phyloP scores from a whole-genome alignment of 2,797 vertebrate genomes.

The Phrynocephalus guinanensis region DNA sequence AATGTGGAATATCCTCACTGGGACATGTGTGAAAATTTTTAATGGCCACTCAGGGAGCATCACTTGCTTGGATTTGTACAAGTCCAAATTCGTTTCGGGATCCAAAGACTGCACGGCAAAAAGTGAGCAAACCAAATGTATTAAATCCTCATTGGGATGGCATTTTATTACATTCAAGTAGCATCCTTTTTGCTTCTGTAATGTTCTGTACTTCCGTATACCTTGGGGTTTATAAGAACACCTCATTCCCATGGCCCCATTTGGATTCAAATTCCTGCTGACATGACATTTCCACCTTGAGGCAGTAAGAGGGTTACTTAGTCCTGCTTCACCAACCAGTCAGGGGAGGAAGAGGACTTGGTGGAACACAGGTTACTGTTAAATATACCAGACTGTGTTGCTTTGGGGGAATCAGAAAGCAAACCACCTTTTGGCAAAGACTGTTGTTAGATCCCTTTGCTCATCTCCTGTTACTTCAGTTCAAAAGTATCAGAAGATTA shows the following conservation, averaged over 20 bases:
- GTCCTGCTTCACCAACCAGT: background rate
- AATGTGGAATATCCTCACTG: constrained; percentile 85
- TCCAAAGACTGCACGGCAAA: constrained; percentile 85
- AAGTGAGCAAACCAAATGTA: constrained; percentile 77
- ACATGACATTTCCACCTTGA: background rate
- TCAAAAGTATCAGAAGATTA: background rate
- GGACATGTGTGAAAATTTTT: constrained; percentile 78
- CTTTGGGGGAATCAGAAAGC: background rate
- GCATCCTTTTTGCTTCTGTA: background rate
- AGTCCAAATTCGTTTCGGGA: constrained; percentile 84
- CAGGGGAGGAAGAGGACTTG: background rate
- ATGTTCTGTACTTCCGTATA: background rate
- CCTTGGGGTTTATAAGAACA: background rate
- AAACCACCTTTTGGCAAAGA: background rate
- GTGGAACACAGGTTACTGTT: background rate
- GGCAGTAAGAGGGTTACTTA: background rate
- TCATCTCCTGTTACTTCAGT: background rate
- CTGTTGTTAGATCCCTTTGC: background rate
- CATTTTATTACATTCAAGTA: background rate
- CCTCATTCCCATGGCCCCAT: background rate
- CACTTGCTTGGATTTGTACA: constrained; percentile 84
- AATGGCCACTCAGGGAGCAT: constrained; percentile 83
- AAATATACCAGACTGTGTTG: background rate
- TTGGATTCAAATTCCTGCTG: background rate
- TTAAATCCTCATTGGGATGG: background rate